Evolutionary conservation across 2,888 invertebrate genomes (phyloP).

Genomic region (Atherix ibis): DNA sequence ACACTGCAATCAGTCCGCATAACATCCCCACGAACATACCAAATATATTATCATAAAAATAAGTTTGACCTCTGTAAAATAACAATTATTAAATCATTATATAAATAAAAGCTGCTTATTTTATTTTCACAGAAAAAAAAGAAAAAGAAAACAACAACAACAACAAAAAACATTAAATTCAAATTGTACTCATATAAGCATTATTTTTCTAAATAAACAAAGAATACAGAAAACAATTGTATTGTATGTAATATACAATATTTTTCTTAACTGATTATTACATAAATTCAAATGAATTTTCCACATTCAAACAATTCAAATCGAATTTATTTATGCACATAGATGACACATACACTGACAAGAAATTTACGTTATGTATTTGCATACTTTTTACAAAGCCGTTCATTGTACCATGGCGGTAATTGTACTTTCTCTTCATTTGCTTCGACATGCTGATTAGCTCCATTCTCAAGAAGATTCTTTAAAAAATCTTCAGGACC

Average conservation of each 20-base stretch:
- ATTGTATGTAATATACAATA: too few species aligned
- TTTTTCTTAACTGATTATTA: too few species aligned
- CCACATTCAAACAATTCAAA: too few species aligned
- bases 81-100: constrained; percentile 1
- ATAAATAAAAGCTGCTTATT: not conserved
- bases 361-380: too few species aligned
- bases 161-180: constrained; percentile 1
- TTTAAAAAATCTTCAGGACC: not conserved
- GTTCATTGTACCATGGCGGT: constrained; percentile 51
- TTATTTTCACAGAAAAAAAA: not conserved
- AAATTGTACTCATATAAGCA: too few species aligned
- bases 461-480: not conserved
- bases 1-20: constrained; percentile 55
- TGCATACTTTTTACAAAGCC: constrained; percentile 45
- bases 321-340: too few species aligned
- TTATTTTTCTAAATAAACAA: too few species aligned
- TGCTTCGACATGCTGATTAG: not conserved
- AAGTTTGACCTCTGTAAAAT: constrained; percentile 51
- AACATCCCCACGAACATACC: constrained; percentile 56
- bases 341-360: too few species aligned
- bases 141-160: not conserved
- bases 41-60: constrained; percentile 54
- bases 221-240: too few species aligned
- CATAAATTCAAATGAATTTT: too few species aligned
- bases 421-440: constrained; percentile 28